phyloP scores from a whole-genome alignment of 2,113 vertebrate genomes.

The Onychostruthus taczanowskii region DNA sequence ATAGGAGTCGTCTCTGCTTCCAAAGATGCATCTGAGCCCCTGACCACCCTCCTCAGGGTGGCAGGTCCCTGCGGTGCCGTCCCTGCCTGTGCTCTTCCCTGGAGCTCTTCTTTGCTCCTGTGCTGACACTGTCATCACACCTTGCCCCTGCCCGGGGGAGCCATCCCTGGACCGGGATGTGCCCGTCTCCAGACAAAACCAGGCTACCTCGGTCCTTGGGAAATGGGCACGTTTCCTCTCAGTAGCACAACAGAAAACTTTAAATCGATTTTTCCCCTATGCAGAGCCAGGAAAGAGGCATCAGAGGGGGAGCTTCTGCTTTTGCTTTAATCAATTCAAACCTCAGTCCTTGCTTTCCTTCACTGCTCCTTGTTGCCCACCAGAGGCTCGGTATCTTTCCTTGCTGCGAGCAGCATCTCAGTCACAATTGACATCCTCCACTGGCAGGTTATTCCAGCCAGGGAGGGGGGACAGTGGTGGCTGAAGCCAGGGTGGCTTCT shows the following conservation, averaged over 20 bases:
- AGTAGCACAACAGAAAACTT: neutral
- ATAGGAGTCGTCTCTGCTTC: neutral
- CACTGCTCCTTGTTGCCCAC: fast-evolving
- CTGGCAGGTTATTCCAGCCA: neutral
- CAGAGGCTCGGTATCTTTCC: fast-evolving
- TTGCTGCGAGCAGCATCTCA: neutral
- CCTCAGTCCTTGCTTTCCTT: neutral
- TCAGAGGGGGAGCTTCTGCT: neutral
- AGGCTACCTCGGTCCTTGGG: slow-evolving; percentile 59
- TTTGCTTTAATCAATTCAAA: neutral
- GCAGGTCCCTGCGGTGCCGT: neutral
- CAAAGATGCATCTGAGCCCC: neutral
- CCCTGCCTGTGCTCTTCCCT: neutral
- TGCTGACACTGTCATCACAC: neutral
- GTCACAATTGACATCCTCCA: neutral
- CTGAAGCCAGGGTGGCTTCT: neutral
- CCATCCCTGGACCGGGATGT: neutral
- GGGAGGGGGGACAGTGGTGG: neutral
- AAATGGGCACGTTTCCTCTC: neutral
- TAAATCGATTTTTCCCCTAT: neutral
- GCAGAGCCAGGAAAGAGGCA: neutral
- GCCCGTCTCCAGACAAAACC: slow-evolving; percentile 1
- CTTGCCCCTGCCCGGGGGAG: neutral
- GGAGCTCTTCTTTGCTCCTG: neutral
- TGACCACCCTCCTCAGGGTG: fast-evolving